Percentiles rank a stretch among this genome's conserved stretches.
phyloP scores from a whole-genome alignment of 2,888 invertebrate species.

The Lithophane leautieri region DNA sequence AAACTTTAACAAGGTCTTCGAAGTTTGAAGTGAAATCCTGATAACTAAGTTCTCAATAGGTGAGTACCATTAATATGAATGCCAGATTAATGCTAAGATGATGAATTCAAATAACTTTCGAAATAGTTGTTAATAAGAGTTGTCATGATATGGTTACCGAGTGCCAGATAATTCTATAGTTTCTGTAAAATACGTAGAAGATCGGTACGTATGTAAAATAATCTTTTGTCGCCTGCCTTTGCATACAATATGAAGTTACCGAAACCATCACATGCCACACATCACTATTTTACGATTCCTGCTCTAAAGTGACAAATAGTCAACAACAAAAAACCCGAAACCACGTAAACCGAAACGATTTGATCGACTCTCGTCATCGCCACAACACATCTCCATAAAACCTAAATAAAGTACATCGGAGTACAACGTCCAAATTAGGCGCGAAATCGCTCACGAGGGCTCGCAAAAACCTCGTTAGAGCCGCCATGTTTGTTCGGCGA shows the following conservation, averaged over 20 bases:
- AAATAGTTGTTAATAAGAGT: neutral
- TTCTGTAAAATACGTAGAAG: neutral
- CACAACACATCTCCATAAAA: constrained; percentile 63
- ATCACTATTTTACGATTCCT: neutral
- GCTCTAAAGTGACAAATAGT: constrained; percentile 5
- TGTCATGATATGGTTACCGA: no score
- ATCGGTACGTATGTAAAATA: no score
- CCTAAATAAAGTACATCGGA: constrained; percentile 78
- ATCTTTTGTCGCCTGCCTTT: neutral
- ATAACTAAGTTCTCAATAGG: constrained; percentile 8
- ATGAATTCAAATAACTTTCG: neutral
- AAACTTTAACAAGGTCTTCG: constrained; percentile 28
- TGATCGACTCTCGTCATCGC: constrained; percentile 36
- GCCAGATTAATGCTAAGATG: constrained; percentile 1
- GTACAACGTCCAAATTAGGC: constrained; percentile 86
- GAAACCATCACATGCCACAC: neutral
- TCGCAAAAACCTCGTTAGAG: constrained; percentile 89
- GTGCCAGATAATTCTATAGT: neutral
- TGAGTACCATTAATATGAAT: constrained; percentile 9
- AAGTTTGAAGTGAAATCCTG: constrained; percentile 19
- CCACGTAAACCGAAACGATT: constrained; percentile 43
- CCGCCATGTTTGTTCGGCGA: constrained; percentile 89
- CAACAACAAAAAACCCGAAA: constrained; percentile 22
- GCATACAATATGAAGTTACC: neutral
- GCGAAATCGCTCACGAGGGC: constrained; percentile 88